A percentile compares a stretch with the other conserved stretches of the same genome.
phyloP scores from a whole-genome alignment of 2,113 vertebrate genomes.

The Cinclus cinclus region DNA sequence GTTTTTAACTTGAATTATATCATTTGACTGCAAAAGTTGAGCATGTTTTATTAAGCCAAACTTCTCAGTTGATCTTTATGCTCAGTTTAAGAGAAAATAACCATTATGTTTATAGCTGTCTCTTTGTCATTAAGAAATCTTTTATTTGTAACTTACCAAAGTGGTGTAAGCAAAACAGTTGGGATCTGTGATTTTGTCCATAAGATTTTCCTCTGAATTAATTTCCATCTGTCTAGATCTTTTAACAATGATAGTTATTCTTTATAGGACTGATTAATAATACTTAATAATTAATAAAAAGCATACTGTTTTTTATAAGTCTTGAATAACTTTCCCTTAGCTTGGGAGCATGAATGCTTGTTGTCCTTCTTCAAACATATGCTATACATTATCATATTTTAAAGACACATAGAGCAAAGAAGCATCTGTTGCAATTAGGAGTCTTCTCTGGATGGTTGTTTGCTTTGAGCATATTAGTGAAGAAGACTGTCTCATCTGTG shows the following conservation, averaged over 20 bases:
- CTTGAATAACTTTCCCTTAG: background rate
- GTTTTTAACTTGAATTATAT: constrained; percentile 32
- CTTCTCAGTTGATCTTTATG: constrained; percentile 38
- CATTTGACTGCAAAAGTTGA: background rate
- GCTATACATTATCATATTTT: background rate
- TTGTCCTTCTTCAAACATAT: background rate
- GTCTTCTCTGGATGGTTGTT: background rate
- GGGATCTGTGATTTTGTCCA: background rate
- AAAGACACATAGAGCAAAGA: background rate
- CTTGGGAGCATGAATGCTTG: background rate
- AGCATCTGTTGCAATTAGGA: background rate
- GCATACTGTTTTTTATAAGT: constrained; percentile 3
- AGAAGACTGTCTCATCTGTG: background rate
- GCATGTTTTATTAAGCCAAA: background rate
- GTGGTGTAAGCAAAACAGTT: background rate
- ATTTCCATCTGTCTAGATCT: background rate
- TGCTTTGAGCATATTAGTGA: background rate
- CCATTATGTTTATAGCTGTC: background rate
- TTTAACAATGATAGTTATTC: background rate
- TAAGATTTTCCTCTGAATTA: constrained; percentile 17
- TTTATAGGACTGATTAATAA: constrained; percentile 25
- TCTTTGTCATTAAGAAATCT: constrained; percentile 39
- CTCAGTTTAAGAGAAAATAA: constrained; percentile 3
- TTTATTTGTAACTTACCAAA: constrained; percentile 13
- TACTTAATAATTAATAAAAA: background rate